Conservation (phyloP, 1,140 invertebrate genomes). For the Formica selysi region DNA sequence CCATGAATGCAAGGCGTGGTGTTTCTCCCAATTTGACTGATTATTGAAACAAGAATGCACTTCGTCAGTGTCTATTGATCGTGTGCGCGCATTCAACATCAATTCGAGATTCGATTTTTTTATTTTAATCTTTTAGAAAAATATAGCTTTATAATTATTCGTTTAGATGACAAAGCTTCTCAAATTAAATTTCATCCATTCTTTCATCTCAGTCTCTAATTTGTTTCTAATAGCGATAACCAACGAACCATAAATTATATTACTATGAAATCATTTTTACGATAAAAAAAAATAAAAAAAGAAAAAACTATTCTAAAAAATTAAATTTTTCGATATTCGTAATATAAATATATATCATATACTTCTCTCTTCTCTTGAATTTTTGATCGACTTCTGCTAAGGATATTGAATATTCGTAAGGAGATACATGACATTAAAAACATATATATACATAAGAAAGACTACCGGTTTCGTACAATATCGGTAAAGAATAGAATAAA, state of each 20-base stretch:
- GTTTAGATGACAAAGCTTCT: too few species aligned
- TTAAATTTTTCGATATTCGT: neutral
- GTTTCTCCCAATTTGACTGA: slow-evolving; percentile 58
- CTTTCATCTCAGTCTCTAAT: too few species aligned
- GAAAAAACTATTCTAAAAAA: neutral
- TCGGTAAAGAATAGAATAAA: neutral
- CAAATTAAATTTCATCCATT: too few species aligned
- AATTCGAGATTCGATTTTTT: slow-evolving; percentile 15
- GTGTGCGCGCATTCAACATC: neutral
- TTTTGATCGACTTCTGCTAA: neutral
- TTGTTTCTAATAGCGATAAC: neutral
- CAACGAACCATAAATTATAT: neutral
- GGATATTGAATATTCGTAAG: neutral
- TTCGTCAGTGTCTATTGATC: slow-evolving; percentile 4
- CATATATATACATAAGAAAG: too few species aligned
- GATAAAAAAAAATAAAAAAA: too few species aligned
- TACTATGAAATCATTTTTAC: neutral
- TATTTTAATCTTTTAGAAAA: neutral
- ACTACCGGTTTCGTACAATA: neutral
- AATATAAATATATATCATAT: neutral
- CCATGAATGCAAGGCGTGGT: slow-evolving; percentile 52
- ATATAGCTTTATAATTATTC: too few species aligned
- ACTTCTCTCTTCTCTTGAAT: too few species aligned
- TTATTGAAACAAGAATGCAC: slow-evolving; percentile 30
- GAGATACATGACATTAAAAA: too few species aligned